Conservation (phyloP, 2,888 invertebrate genomes). For the Calameuta pallipes region DNA sequence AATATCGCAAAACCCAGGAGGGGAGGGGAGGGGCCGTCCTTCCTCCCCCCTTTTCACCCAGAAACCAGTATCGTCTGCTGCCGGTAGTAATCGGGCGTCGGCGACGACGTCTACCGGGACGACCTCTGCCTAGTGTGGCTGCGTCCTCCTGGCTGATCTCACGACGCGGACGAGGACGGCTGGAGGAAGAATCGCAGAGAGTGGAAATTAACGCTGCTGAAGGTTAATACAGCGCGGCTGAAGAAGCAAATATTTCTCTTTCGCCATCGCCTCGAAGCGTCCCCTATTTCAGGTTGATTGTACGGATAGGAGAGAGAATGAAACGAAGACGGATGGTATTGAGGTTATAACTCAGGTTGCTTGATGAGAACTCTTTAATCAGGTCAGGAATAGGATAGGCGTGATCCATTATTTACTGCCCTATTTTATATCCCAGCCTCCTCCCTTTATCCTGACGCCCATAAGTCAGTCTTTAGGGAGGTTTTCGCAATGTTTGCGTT, state of each 20-base stretch:
- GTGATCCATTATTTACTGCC: constrained; percentile 12
- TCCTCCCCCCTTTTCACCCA: background rate
- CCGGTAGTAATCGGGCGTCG: background rate
- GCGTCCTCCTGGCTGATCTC: background rate
- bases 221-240: background rate
- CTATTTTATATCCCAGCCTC: constrained; percentile 7
- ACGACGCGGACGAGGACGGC: too few species aligned
- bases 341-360: constrained; percentile 11
- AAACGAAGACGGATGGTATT: constrained; percentile 8
- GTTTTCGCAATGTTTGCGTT: background rate
- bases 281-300: constrained; percentile 9
- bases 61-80: background rate
- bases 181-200: background rate
- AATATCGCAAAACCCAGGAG: background rate
- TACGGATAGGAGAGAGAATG: constrained; percentile 10
- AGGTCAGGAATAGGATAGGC: constrained; percentile 10
- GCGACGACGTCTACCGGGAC: background rate
- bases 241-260: constrained; percentile 10
- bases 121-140: background rate
- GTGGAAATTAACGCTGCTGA: background rate
- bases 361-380: constrained; percentile 13
- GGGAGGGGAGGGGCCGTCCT: too few species aligned
- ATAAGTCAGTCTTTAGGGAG: constrained; percentile 4
- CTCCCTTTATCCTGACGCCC: background rate
- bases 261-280: background rate